Conservation (phyloP, 2,113 vertebrate genomes). For the Calyptomena viridis region DNA sequence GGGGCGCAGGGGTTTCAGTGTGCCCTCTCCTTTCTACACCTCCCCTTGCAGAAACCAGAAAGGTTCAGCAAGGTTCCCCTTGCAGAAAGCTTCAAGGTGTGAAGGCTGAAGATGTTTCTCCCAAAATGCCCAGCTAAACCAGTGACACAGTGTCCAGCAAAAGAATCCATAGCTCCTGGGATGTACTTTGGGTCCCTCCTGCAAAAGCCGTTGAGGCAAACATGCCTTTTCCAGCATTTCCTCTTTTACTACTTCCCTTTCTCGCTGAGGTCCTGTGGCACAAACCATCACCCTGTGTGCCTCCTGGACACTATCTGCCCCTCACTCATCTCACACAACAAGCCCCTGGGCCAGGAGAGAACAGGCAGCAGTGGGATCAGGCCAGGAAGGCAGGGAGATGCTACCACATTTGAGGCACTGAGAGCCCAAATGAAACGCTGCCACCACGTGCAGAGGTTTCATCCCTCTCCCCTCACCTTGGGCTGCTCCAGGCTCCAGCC, state of each 20-base stretch:
- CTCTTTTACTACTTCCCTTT: not conserved
- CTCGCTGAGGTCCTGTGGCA: rapidly evolving
- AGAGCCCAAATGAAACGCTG: not conserved
- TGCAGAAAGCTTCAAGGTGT: not conserved
- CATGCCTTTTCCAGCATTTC: rapidly evolving
- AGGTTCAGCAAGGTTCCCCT: not conserved
- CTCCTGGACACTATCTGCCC: not conserved
- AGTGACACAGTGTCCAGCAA: rapidly evolving
- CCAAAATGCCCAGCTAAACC: not conserved
- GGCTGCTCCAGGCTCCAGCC: not conserved
- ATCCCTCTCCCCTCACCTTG: not conserved
- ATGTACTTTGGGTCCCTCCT: rapidly evolving
- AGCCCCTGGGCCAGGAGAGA: not conserved
- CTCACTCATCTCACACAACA: not conserved
- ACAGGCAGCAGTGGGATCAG: not conserved
- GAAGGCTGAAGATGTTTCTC: not conserved
- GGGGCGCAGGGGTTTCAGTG: rapidly evolving
- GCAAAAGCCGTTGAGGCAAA: not conserved
- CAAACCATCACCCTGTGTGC: rapidly evolving
- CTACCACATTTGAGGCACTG: rapidly evolving
- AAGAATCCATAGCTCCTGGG: not conserved
- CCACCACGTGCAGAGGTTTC: rapidly evolving
- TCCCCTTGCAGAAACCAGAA: not conserved
- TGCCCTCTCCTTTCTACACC: not conserved
- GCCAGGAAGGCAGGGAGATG: not conserved